Percentiles rank a stretch among this genome's conserved stretches.
Evolutionary conservation across 37 sponge, comb jelly and placozoan species (phyloP).

Genomic region (Theonella swinhoei): DNA sequence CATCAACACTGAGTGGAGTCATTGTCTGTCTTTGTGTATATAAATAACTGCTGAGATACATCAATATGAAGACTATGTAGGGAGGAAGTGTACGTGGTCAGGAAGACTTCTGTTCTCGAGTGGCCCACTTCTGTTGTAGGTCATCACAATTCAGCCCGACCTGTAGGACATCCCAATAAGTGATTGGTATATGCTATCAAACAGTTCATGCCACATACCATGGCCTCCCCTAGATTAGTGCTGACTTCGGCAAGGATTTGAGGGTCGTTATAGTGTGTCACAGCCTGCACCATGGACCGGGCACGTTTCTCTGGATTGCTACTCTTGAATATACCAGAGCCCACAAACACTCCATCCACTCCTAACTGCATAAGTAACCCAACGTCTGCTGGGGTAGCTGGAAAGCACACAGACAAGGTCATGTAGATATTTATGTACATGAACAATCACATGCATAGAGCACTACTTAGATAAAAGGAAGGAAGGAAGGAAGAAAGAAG

Average conservation of each 20-base stretch:
- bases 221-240: constrained; percentile 73
- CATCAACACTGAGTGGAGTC: no score
- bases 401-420: not conserved
- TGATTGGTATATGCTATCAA: not conserved
- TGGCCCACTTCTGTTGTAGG: constrained; percentile 71
- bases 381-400: constrained; percentile 86
- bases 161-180: constrained; percentile 21
- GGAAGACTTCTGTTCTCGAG: constrained; percentile 9
- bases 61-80: no score
- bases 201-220: constrained; percentile 54
- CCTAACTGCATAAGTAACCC: constrained; percentile 81
- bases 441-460: no score
- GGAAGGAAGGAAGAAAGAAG: no score
- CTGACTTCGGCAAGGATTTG: constrained; percentile 69
- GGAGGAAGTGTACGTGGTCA: not conserved
- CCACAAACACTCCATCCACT: constrained; percentile 85
- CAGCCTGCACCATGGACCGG: constrained; percentile 81
- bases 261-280: constrained; percentile 77
- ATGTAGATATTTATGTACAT: not conserved
- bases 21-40: no score
- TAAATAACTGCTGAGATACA: no score
- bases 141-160: constrained; percentile 81
- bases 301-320: constrained; percentile 71
- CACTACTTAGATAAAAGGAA: no score
- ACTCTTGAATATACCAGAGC: constrained; percentile 87